These are phyloP conservation scores for Podiceps cristatus DNA, from an alignment of 2,113 vertebrate species.

Conservation along the genomic window DNA sequence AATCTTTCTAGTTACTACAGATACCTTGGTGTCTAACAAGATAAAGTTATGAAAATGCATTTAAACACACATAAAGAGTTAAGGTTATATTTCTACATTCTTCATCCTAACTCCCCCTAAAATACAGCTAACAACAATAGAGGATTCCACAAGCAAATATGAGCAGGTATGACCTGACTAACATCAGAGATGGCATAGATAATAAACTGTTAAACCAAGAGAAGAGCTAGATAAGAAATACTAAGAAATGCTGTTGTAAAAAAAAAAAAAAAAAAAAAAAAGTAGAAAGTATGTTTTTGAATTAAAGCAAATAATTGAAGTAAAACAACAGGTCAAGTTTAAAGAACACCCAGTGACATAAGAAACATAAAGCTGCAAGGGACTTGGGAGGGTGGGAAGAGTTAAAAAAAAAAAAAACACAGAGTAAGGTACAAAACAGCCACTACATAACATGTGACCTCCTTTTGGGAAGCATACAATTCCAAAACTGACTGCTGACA, in stretches of 20 bases:
- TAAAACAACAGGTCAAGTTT: background rate
- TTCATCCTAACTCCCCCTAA: background rate
- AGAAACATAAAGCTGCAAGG: background rate
- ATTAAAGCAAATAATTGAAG: background rate
- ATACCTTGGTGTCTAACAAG: background rate
- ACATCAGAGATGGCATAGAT: background rate
- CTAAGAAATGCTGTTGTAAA: background rate
- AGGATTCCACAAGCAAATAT: background rate
- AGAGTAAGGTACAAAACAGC: background rate
- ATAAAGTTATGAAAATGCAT: background rate
- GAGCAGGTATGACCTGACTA: background rate
- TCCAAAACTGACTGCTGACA: background rate
- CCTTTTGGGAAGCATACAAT: background rate
- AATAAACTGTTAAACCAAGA: background rate
- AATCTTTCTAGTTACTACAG: background rate
- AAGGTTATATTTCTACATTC: background rate
- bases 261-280: too few relatives aligned
- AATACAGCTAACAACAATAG: background rate
- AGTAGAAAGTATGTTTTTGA: background rate
- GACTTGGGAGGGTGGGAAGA: background rate
- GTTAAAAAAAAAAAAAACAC: background rate
- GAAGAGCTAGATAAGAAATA: background rate
- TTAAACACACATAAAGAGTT: background rate
- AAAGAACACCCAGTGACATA: background rate
- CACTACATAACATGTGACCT: background rate